Evolutionary conservation across 2,113 vertebrate genomes (phyloP), one percentile per base, ranked within the genome.

Genomic region (Urocolius indicus): DNA sequence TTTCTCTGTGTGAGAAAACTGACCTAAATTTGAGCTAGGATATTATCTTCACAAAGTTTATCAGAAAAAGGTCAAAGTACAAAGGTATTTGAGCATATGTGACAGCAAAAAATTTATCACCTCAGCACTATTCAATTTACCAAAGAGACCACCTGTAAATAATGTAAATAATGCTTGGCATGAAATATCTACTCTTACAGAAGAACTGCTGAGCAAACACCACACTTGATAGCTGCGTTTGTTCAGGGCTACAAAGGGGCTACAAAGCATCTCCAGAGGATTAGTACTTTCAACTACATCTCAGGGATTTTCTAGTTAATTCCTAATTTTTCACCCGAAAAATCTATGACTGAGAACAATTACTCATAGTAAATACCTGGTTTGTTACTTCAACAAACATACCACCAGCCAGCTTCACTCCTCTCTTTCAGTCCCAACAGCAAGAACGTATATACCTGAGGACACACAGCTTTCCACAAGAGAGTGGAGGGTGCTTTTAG

Each of bases 161-260:
- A 48, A 75, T 2, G 4, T 66, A 66, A 76, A 61, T 66, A 76
- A 63, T 2, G 6, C 63, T 43, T 89, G 43, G 19, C 38, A 51
- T 30, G 32, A 77, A 58, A 52, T 23, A 73, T 2, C 36, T 87
- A n/a, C 24, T 54, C 30, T 54, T 66, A 46, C 30, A 51, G n/a
- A 72, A 78, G 38, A 75, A 92, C 34, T 85, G 52, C 51, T 81
- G 69, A 89, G 54, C 61, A 89, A 83, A 72, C 17, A 61, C 21
- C 2, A 0, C 27, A 59, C 32, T n/a, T 73, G 48, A 54, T 49
- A 23, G 41, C 30, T 83, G 43, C 66, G 29, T 38, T 71, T 67
- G 24, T 57, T 54, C 82, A 65, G 34, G 6, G 36, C 36, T 41
- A 41, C 38, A 41, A 81, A 84, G 26, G 65, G 7, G 22, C 16